A percentile compares a stretch with the other conserved stretches of the same genome.
phyloP scores from a whole-genome alignment of 2,113 vertebrate genomes.

The Engystomops pustulosus region DNA sequence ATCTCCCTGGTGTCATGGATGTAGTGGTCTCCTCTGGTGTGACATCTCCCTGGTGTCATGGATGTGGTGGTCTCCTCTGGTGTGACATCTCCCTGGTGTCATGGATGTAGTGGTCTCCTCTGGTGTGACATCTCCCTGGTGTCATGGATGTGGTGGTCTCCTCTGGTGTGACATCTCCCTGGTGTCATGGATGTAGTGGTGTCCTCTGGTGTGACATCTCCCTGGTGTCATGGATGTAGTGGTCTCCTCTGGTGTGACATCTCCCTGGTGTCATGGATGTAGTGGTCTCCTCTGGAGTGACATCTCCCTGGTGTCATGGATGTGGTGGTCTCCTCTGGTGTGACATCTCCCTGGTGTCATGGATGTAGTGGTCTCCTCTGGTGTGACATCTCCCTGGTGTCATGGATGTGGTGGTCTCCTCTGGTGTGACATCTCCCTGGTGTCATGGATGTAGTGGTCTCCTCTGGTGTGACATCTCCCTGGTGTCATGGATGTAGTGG shows the following conservation, averaged over 20 bases:
- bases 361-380: not conserved
- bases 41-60: not conserved
- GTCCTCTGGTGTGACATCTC: not conserved
- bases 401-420: not conserved
- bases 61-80: not conserved
- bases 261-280: not conserved
- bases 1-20: not conserved
- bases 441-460: not conserved
- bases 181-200: not conserved
- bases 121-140: not conserved
- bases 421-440: not conserved
- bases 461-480: not conserved
- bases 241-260: not conserved
- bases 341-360: not conserved
- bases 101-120: not conserved
- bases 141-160: not conserved
- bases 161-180: not conserved
- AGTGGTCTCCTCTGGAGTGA: not conserved
- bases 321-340: not conserved
- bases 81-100: not conserved
- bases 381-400: not conserved
- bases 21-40: not conserved
- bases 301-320: not conserved
- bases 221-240: not conserved
- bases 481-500: not conserved